A percentile compares a stretch with the other conserved stretches of the same genome.
phyloP scores from a whole-genome alignment of 2,797 vertebrate genomes.

The Gallinago stenura region DNA sequence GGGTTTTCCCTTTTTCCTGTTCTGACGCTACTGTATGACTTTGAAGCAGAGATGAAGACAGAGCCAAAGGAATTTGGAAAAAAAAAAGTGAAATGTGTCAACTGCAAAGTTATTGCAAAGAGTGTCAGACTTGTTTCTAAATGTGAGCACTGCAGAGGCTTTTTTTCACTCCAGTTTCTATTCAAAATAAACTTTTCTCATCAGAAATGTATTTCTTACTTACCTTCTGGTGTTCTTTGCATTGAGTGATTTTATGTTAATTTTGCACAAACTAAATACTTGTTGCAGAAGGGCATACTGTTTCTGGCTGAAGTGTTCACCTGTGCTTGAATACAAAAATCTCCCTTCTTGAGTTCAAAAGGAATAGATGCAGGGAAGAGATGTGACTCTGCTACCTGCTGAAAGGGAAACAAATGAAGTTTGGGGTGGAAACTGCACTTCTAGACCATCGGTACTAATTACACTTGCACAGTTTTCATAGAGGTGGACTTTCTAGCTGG shows the following conservation, averaged over 20 bases:
- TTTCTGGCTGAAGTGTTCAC: not conserved
- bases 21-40: not conserved
- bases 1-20: not conserved
- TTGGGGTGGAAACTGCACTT: not conserved
- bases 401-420: not conserved
- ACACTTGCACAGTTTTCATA: fast-evolving
- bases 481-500: not conserved
- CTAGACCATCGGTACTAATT: too few relatives aligned
- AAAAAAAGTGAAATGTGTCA: not conserved
- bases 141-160: not conserved
- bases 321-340: not conserved
- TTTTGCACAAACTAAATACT: not conserved
- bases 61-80: not conserved
- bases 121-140: not conserved
- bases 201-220: not conserved
- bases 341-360: not conserved
- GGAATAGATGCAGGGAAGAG: not conserved
- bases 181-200: conserved; percentile 54
- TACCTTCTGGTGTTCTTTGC: not conserved
- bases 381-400: not conserved
- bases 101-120: not conserved
- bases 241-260: not conserved
- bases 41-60: not conserved
- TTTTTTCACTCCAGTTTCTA: conserved; percentile 23
- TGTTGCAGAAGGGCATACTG: not conserved